Evolutionary conservation across 2,113 vertebrate genomes (phyloP), one percentile per base, ranked within the genome.

Genomic region (Scalopus aquaticus): DNA sequence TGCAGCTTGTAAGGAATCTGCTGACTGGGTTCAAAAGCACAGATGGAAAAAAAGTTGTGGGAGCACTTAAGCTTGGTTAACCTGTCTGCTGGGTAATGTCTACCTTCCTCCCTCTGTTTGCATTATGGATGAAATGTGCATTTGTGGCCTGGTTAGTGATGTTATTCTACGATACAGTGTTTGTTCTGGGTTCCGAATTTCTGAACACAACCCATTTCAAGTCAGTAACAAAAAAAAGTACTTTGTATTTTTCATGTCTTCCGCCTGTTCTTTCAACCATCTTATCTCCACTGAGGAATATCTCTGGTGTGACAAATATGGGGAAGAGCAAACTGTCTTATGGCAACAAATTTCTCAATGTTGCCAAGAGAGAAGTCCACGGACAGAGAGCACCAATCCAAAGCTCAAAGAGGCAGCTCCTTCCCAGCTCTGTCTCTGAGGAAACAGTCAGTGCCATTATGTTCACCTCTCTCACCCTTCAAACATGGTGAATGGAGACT

Each of bases 391-490:
- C 51, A 80, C n/a, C 70, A 35, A 67, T 70, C 11, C 44, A 79
- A 89, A 96, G 67, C 22, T 78, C 84, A 95, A 83, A 80, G n/a
- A 35, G 15, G 42, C 22, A 93, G 32, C 1, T 70, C 39, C 62
- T 92, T 32, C 30, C 54, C 42, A 24, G n/a, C 58, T 88, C 80
- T 73, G 44, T 58, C 51, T 80, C 35, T 15, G 35, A 44, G 26
- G 64, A 82, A 30, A 26, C 0, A 24, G 87, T 30, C 0, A 24
- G 87, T 30, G 4, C 54, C 78, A 37, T 64, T 79, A 32, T 6
- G 15, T 74, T 62, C 35, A 90, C 22, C 26, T 39, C 39, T 67
- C 28, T 51, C 26, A 28, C 7, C 11, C 51, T 81, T 95, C 62
- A 44, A 4, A 24, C 17, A 46, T 19, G 2, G 44, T 77, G 10